These are phyloP conservation scores for Cotesia vestalis DNA, from an alignment of 1,140 invertebrate genomes.

Conservation along the genomic window DNA sequence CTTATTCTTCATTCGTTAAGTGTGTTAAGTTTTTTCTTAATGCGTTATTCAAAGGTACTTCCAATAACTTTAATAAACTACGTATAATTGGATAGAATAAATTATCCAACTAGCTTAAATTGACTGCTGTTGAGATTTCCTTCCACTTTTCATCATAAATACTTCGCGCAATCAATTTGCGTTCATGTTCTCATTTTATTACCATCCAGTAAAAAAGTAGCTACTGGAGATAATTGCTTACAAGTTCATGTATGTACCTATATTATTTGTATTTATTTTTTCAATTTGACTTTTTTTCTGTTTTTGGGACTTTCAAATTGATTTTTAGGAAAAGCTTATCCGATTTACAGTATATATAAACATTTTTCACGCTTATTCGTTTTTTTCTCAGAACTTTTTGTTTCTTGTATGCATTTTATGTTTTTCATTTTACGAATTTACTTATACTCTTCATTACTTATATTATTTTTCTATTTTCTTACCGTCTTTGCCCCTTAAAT, in stretches of 20 bases:
- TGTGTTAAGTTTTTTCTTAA: constrained; percentile 3
- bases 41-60: neutral
- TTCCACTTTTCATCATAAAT: neutral
- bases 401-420: neutral
- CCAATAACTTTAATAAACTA: neutral
- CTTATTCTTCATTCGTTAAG: neutral
- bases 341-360: constrained; percentile 11
- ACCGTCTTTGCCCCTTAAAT: neutral
- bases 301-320: constrained; percentile 45
- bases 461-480: neutral
- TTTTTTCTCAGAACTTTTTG: constrained; percentile 14
- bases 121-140: neutral
- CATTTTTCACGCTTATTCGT: neutral
- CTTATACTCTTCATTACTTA: neutral
- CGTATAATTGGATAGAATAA: neutral
- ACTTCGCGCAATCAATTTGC: constrained; percentile 29
- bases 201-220: constrained; percentile 4
- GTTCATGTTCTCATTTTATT: constrained; percentile 21
- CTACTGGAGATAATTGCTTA: constrained; percentile 13
- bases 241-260: neutral
- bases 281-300: constrained; percentile 5
- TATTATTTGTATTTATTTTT: constrained; percentile 9
- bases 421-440: neutral
- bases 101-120: constrained; percentile 24
- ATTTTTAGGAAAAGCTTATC: constrained; percentile 51